phyloP scores from a whole-genome alignment of 1,140 invertebrate species.

The Drosophila yakuba region DNA sequence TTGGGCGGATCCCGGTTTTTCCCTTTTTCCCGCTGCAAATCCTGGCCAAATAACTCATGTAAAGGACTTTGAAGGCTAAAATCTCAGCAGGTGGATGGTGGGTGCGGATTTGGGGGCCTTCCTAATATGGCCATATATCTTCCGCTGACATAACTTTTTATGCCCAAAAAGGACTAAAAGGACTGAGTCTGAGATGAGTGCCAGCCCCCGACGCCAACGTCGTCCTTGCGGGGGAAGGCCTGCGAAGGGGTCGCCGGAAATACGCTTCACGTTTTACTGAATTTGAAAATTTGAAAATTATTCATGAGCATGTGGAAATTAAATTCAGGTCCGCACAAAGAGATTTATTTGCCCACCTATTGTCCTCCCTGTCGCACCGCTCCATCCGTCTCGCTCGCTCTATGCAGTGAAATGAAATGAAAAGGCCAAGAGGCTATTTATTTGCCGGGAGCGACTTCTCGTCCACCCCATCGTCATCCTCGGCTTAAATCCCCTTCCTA shows the following conservation, averaged over 20 bases:
- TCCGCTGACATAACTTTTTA: slow-evolving; percentile 80
- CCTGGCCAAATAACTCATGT: slow-evolving; percentile 63
- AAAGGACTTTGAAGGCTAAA: slow-evolving; percentile 52
- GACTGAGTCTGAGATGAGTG: slow-evolving; percentile 48
- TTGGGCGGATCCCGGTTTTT: not conserved
- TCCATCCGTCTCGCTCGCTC: slow-evolving; percentile 32
- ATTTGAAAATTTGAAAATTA: slow-evolving; percentile 83
- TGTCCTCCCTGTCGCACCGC: slow-evolving; percentile 1
- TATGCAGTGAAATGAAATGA: slow-evolving; percentile 68
- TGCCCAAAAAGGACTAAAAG: slow-evolving; percentile 61
- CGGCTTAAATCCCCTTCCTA: slow-evolving; percentile 18
- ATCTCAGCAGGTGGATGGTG: slow-evolving; percentile 43
- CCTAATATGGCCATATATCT: slow-evolving; percentile 77
- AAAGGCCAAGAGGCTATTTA: slow-evolving; percentile 75
- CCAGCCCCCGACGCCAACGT: slow-evolving; percentile 20
- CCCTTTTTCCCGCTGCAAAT: slow-evolving; percentile 21
- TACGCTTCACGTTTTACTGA: slow-evolving; percentile 81
- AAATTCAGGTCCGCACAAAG: slow-evolving; percentile 82
- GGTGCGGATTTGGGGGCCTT: slow-evolving; percentile 27
- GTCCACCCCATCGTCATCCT: slow-evolving; percentile 43
- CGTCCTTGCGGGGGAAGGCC: slow-evolving; percentile 18
- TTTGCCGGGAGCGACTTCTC: slow-evolving; percentile 60
- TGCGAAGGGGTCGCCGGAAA: slow-evolving; percentile 44
- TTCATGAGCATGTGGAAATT: slow-evolving; percentile 84
- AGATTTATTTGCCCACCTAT: slow-evolving; percentile 74